Evolutionary conservation across 2,113 vertebrate species (phyloP).

Genomic region (Callopanchax toddi): DNA sequence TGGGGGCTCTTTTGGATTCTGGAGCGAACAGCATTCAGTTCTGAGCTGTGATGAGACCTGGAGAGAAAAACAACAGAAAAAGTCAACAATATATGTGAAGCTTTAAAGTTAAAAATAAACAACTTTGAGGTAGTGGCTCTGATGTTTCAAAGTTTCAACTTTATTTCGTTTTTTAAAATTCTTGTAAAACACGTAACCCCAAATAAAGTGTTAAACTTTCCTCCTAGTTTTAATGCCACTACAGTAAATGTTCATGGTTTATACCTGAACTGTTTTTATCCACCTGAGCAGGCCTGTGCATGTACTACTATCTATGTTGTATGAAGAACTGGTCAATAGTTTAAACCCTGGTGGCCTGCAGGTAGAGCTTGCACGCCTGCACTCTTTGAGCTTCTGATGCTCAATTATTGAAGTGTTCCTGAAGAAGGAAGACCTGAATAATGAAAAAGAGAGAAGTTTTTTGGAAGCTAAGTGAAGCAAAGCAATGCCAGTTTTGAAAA

Average conservation of each 20-base stretch:
- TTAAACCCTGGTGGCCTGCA: slow-evolving; percentile 30
- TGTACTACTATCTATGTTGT: slow-evolving; percentile 56
- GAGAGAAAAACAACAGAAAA: slow-evolving; percentile 32
- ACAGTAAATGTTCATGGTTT: slow-evolving; percentile 22
- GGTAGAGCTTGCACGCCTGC: slow-evolving; percentile 33
- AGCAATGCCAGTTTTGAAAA: slow-evolving; percentile 45
- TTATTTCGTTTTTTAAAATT: no score
- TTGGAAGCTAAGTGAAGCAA: slow-evolving; percentile 58
- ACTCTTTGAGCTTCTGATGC: slow-evolving; percentile 50
- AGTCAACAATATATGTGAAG: background rate
- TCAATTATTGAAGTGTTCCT: slow-evolving; percentile 74
- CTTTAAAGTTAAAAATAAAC: no score
- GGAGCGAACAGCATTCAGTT: slow-evolving; percentile 86
- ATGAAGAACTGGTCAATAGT: slow-evolving; percentile 65
- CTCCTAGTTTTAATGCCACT: slow-evolving; percentile 3
- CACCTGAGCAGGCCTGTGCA: slow-evolving; percentile 18
- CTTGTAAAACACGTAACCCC: slow-evolving; percentile 28
- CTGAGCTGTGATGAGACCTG: slow-evolving; percentile 90
- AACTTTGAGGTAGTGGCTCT: no score
- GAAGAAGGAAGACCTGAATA: slow-evolving; percentile 67
- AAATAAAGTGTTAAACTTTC: slow-evolving; percentile 12
- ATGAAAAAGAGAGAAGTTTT: slow-evolving; percentile 58
- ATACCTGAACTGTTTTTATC: slow-evolving; percentile 9
- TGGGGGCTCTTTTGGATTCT: slow-evolving; percentile 85
- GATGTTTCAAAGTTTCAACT: no score